A percentile compares a stretch with the other conserved stretches of the same genome.
Conservation (phyloP, 2,888 invertebrate genomes). For the Arctia plantaginis region DNA sequence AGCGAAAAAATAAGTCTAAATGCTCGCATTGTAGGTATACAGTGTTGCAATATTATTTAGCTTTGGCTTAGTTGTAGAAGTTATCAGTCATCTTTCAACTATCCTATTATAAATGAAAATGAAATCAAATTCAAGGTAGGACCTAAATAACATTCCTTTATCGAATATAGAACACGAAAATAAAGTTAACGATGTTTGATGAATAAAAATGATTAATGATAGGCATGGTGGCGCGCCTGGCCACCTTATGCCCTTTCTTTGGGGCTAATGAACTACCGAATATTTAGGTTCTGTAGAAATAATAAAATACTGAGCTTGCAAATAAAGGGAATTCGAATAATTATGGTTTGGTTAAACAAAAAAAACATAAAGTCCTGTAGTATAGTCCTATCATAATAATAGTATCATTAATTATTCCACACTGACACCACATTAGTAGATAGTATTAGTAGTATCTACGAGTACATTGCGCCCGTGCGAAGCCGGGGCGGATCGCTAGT, state of each 20-base stretch:
- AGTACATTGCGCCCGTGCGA: too few relatives aligned
- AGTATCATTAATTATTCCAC: too few relatives aligned
- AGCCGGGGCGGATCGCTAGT: too few relatives aligned
- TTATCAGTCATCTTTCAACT: not conserved
- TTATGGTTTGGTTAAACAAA: not conserved
- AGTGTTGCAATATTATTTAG: too few relatives aligned
- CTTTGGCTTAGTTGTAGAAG: too few relatives aligned
- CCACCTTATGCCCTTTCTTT: slow-evolving; percentile 44
- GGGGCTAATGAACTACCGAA: slow-evolving; percentile 50
- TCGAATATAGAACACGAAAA: slow-evolving; percentile 49
- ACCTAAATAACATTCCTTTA: slow-evolving; percentile 40
- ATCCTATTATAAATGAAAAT: not conserved
- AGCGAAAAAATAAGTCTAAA: too few relatives aligned
- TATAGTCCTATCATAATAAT: too few relatives aligned
- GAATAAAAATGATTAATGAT: slow-evolving; percentile 65
- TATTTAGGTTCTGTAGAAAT: not conserved
- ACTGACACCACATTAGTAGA: too few relatives aligned
- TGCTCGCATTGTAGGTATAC: too few relatives aligned
- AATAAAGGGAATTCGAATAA: not conserved
- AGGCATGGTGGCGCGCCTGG: slow-evolving; percentile 35
- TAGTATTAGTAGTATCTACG: too few relatives aligned
- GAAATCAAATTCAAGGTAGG: slow-evolving; percentile 22
- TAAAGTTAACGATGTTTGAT: slow-evolving; percentile 46
- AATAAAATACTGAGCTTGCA: not conserved
- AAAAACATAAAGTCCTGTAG: too few relatives aligned